Evolutionary conservation across 2,888 invertebrate genomes (phyloP), one percentile per base, ranked within the genome.

Genomic region (Sinelater perroti): DNA sequence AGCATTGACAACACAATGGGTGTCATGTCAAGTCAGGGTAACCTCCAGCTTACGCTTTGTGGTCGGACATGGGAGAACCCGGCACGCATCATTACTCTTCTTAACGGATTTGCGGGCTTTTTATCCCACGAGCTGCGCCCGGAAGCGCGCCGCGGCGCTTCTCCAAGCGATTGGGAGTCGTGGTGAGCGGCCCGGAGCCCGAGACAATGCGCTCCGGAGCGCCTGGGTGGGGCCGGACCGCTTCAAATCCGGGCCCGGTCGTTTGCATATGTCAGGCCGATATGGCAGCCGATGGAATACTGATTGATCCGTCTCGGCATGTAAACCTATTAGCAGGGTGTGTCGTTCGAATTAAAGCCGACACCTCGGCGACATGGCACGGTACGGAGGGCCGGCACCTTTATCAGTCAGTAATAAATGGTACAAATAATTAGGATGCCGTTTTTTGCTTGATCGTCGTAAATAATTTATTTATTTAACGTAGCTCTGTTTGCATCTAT

Each of bases 11-110:
- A 64, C 54, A 77, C 77, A 77, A 77, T 76, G 67, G 73, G 72
- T 75, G 75, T 75, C 77, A 75, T 72, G 74, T 73, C 73, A 70
- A 68, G 64, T 67, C 61, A 66, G 71, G 70, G 61, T 54, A 54
- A 45, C 54, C 46, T 46, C 28, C 5, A 21, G 44, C 36, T 56
- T 46, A 56, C 47, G 54, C 38, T 47, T 56, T 61, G 61, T 49
- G 61, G 61, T 61, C 50, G 42, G 44, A 49, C 38, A 56, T 49
- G 56, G 45, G 45, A 50, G 59, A 53, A 51, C 28, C 42, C 33
- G 33, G 24, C 60, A 62, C 61, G 64, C 59, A 59, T 64, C 64
- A 64, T 64, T 64, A 64, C 64, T 44, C 55, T 57, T 60, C 60
- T 62, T 60, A 64, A 64, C 64, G 64, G 64, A 62, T 64, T 64